Evolutionary conservation across 2,888 invertebrate species (phyloP).

Genomic region (Nomada flava): DNA sequence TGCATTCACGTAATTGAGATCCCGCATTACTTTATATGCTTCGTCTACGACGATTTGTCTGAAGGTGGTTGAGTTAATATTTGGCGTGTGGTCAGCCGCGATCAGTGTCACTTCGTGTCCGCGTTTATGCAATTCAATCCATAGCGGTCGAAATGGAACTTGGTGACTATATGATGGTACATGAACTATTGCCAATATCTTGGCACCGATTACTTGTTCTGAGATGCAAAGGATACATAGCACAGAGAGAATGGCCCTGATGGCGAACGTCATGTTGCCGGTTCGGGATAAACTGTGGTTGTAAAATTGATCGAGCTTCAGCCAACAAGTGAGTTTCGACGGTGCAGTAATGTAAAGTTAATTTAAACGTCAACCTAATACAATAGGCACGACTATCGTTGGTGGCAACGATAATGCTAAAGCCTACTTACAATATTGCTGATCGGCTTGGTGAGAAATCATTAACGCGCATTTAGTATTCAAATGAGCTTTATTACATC

Average conservation of each 20-base stretch:
- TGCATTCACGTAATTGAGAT: neutral
- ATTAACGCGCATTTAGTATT: no score
- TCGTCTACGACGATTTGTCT: conserved; percentile 82
- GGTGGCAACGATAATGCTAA: no score
- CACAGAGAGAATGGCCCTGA: neutral
- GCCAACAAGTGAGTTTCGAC: no score
- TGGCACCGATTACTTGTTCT: conserved; percentile 67
- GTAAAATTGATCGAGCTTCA: no score
- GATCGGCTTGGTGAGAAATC: no score
- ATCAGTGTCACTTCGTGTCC: conserved; percentile 85
- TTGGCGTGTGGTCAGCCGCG: conserved; percentile 84
- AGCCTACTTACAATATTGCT: no score
- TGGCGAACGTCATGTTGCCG: conserved; percentile 14
- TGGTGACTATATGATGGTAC: conserved; percentile 85
- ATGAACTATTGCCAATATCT: conserved; percentile 83
- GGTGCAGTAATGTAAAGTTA: no score
- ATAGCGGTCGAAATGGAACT: conserved; percentile 83
- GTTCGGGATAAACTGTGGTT: no score
- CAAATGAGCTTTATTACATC: no score
- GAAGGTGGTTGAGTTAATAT: conserved; percentile 79
- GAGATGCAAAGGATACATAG: neutral
- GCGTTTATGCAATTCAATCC: conserved; percentile 82
- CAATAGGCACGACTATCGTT: no score
- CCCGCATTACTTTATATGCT: neutral
- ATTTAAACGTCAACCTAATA: no score